Base-by-base conservation (phyloP, 2,888 invertebrate species). In the Drosophila melanosoma region DNA sequence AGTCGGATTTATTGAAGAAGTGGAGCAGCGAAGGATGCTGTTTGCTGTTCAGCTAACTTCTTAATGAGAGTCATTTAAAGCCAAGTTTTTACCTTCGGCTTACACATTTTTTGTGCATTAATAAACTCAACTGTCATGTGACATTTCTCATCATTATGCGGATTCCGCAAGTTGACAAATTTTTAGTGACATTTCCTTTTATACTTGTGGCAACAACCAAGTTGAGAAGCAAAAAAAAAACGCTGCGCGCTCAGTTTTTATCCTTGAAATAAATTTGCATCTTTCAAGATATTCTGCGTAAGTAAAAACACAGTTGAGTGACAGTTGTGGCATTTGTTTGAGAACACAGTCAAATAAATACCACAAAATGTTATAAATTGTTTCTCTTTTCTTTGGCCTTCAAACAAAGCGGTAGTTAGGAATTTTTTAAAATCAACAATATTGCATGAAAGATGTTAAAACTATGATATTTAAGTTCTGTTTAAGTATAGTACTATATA, bases 221-320 rank as follows among this genome's bases (percentile, higher is more conserved):
- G 36, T 52, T 26, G 54, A 49, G 6, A 29, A 6, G 29, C 57
- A 11, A 35, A 35, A 8, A n/a, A 52, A 53, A 36, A 54, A 62
- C 51, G 61, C 35, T 62, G 56, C 35, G 26, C 48, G 38, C 69
- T 58, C 51, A 26, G 64, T 76, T 70, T 72, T 74, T 82, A 89
- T 87, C 84, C 89, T 87, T 87, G 89, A 77, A 89, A 79, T 54
- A 69, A 74, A 82, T 76, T 79, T 79, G 73, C 85, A 76, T 79
- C 80, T 82, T 56, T 68, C 60, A 49, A 23, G 49, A 63, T 54
- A 58, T 61, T 52, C 52, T 38, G 52, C 35, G 42, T 51, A 69
- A 79, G 81, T 73, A 60, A 66, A 73, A 79, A 63, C 63, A 56
- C 68, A 68, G 52, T 60, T 79, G 75, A 81, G 76, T 83, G 88